Percentiles rank a stretch among this genome's conserved stretches.
Evolutionary conservation across 1,140 invertebrate species (phyloP).

Genomic region (Ceratina japonica): DNA sequence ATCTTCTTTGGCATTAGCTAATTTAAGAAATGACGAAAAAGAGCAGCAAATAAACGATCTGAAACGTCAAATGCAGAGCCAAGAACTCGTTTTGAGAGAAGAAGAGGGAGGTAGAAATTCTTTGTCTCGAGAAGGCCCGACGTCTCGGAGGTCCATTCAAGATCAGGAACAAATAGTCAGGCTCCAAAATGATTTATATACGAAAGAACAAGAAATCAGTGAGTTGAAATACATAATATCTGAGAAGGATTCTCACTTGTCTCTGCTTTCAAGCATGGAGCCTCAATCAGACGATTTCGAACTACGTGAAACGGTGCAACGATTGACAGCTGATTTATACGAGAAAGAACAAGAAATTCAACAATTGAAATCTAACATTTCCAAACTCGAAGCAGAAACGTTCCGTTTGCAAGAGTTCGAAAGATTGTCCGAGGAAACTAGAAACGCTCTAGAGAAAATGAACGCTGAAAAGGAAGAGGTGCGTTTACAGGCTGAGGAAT

Average conservation of each 20-base stretch:
- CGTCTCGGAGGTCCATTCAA: slow-evolving; percentile 17
- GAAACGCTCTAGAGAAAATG: slow-evolving; percentile 56
- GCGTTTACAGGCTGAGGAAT: slow-evolving; percentile 57
- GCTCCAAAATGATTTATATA: slow-evolving; percentile 63
- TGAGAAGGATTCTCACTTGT: slow-evolving; percentile 70
- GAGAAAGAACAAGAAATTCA: slow-evolving; percentile 67
- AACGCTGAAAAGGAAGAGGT: slow-evolving; percentile 66
- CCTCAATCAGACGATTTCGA: slow-evolving; percentile 62
- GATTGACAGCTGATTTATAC: slow-evolving; percentile 62
- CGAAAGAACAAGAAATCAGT: slow-evolving; percentile 69
- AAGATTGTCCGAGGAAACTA: slow-evolving; percentile 60
- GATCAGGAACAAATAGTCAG: slow-evolving; percentile 67
- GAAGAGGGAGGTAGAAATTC: slow-evolving; percentile 33
- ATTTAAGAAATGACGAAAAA: slow-evolving; percentile 19
- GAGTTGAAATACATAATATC: slow-evolving; percentile 65
- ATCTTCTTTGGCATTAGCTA: slow-evolving; percentile 28
- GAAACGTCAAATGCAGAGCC: slow-evolving; percentile 39
- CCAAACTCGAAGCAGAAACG: slow-evolving; percentile 56
- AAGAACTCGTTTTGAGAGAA: slow-evolving; percentile 47
- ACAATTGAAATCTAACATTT: slow-evolving; percentile 52
- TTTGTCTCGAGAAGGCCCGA: slow-evolving; percentile 10
- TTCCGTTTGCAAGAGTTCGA: slow-evolving; percentile 52
- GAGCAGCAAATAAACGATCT: slow-evolving; percentile 60
- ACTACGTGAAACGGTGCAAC: slow-evolving; percentile 59
- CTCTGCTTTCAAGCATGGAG: slow-evolving; percentile 57